These are phyloP conservation scores for Cotesia typhae DNA, from an alignment of 1,140 invertebrate species.

Conservation along the genomic window DNA sequence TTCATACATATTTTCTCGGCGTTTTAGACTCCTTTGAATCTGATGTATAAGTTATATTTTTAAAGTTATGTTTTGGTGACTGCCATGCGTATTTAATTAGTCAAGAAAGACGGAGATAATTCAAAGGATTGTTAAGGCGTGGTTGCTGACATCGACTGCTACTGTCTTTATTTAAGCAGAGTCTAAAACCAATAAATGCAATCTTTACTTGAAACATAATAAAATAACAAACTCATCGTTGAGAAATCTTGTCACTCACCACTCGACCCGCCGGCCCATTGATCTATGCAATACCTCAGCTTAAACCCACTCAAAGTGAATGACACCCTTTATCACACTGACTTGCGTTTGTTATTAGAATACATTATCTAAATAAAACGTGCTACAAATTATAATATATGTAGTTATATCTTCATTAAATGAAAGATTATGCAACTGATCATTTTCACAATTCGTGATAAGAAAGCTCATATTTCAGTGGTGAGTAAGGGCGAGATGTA, in stretches of 20 bases:
- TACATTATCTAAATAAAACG: neutral
- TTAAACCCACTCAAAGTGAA: neutral
- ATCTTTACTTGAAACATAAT: neutral
- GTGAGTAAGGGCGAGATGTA: no score
- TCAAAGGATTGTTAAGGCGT: slow-evolving; percentile 57
- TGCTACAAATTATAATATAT: no score
- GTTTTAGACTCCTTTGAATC: neutral
- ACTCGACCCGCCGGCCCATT: slow-evolving; percentile 34
- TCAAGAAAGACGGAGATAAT: slow-evolving; percentile 49
- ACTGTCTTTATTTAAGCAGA: slow-evolving; percentile 7
- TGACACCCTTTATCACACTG: neutral
- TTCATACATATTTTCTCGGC: no score
- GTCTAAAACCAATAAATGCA: neutral
- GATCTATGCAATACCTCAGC: slow-evolving; percentile 46
- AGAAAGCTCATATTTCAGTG: no score
- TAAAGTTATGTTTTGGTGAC: slow-evolving; percentile 3
- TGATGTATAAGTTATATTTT: no score
- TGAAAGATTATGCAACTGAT: no score
- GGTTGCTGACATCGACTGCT: slow-evolving; percentile 36
- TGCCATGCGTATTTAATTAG: slow-evolving; percentile 46
- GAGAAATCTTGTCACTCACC: slow-evolving; percentile 40
- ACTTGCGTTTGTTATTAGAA: neutral
- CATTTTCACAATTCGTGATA: no score
- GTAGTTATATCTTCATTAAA: no score
- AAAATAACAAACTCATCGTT: neutral